Base-by-base conservation (phyloP, 2,113 vertebrate genomes). In the Noctilio leporinus region DNA sequence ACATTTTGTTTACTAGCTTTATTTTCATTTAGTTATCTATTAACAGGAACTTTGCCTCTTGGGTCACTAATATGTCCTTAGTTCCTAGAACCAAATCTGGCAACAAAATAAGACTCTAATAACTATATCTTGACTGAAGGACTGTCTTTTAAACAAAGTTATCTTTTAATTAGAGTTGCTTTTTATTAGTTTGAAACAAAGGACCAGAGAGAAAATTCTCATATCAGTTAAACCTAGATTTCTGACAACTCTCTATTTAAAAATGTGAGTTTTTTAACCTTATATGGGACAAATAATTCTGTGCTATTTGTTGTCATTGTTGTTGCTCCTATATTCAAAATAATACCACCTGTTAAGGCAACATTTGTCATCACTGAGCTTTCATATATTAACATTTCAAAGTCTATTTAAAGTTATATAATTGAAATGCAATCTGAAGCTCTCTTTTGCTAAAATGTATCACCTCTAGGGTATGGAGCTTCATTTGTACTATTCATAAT, bases 361-460 rank as follows among this genome's bases (percentile, higher is more conserved):
- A 93, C 30, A 57, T 45, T 87, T 88, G 83, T 86, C 47, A 77
- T 76, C 51, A 38, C 20, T 88, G 28, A 22, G 15, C 14, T 89
- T 86, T 95, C 59, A 86, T 78, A 89, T 65, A 73, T 76, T 94
- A 86, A 83, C 40, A 82, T 94, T 94, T 96, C 40, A 92, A 78
- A 87, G 49, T 85, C 20, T 55, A 65, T 69, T 95, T 80, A 85
- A 85, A 81, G 67, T 72, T n/a, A 82, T 45, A 2, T 89, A 92
- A 95, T 73, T 86, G 30, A 89, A 86, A 82, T 83, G 73, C 12
- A 92, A 67, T 89, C n/a, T 92, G 40, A 81, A 86, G 19, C 10
- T 91, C 26, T 75, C 40, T 70, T 88, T 84, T 43, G 67, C 33
- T 59, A 81, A 85, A 93, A 81, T 91, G 49, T 11, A 69, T 86